A percentile compares a stretch with the other conserved stretches of the same genome.
phyloP scores from a whole-genome alignment of 2,888 invertebrate species.

The Rotaria magnacalcarata region DNA sequence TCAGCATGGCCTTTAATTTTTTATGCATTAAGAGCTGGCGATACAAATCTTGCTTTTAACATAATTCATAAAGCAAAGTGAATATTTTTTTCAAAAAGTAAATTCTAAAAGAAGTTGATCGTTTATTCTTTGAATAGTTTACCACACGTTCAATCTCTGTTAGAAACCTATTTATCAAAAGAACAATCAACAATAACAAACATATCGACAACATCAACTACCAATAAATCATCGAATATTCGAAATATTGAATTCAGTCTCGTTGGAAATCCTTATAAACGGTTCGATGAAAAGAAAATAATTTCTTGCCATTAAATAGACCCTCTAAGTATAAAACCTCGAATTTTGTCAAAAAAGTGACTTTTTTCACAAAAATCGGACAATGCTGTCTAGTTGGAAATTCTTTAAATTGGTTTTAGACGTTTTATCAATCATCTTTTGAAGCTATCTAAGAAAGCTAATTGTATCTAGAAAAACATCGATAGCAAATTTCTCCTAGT shows the following conservation, averaged over 20 bases:
- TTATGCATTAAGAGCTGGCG: slow-evolving; percentile 23
- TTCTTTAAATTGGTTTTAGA: no score
- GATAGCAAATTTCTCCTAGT: no score
- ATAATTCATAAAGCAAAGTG: slow-evolving; percentile 22
- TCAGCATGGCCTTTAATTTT: slow-evolving; percentile 31
- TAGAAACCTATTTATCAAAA: slow-evolving; percentile 25
- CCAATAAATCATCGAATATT: slow-evolving; percentile 6
- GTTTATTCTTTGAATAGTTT: not conserved
- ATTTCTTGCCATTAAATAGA: no score
- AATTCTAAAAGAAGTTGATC: not conserved
- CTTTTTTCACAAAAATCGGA: no score
- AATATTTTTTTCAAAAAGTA: not conserved
- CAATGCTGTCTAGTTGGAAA: no score
- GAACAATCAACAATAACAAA: not conserved
- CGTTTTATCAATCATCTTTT: no score
- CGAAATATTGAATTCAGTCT: slow-evolving; percentile 35
- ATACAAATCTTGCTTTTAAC: not conserved
- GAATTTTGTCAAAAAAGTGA: no score
- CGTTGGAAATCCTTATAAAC: slow-evolving; percentile 33
- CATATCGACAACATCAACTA: not conserved
- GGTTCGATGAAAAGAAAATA: not conserved
- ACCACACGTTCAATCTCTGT: not conserved
- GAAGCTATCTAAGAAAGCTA: no score
- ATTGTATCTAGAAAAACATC: no score
- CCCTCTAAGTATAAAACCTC: no score